These are phyloP conservation scores for Drosophila dives DNA, from an alignment of 2,888 invertebrate species.

Conservation along the genomic window DNA sequence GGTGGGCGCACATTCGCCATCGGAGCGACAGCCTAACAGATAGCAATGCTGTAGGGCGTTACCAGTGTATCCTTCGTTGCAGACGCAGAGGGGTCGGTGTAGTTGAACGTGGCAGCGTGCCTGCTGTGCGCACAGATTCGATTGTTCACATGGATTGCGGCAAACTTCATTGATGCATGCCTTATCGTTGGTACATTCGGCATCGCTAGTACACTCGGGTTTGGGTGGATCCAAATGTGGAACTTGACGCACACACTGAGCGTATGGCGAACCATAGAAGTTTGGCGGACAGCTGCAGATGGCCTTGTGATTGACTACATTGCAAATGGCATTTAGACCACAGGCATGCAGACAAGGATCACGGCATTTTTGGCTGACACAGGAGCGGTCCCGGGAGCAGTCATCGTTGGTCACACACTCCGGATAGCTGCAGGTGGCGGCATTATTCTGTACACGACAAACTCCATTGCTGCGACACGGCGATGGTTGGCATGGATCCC, in stretches of 20 bases:
- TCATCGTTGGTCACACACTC: constrained; percentile 96
- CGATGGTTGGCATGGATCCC: constrained; percentile 93
- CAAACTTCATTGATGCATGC: constrained; percentile 92
- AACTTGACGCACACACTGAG: constrained; percentile 88
- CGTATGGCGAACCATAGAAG: constrained; percentile 91
- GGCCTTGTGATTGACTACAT: constrained; percentile 92
- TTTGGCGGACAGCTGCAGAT: constrained; percentile 93
- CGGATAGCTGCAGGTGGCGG: constrained; percentile 92
- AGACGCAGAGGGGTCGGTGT: constrained; percentile 93
- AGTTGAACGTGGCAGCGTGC: constrained; percentile 91
- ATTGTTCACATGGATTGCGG: constrained; percentile 90
- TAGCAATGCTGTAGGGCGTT: constrained; percentile 92
- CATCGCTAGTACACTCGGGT: constrained; percentile 91
- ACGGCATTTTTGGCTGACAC: constrained; percentile 92
- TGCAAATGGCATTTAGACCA: constrained; percentile 92
- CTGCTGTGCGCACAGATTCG: constrained; percentile 90
- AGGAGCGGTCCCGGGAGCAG: constrained; percentile 92
- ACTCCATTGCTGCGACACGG: constrained; percentile 94
- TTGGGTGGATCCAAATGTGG: constrained; percentile 86
- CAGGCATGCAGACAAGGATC: constrained; percentile 94
- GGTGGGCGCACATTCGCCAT: constrained; percentile 92
- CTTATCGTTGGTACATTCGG: constrained; percentile 92
- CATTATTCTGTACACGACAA: constrained; percentile 89
- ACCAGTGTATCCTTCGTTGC: constrained; percentile 92
- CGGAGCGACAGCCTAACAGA: constrained; percentile 93